Conservation (phyloP, 1,140 invertebrate genomes). For the Lordiphosa collinella region DNA sequence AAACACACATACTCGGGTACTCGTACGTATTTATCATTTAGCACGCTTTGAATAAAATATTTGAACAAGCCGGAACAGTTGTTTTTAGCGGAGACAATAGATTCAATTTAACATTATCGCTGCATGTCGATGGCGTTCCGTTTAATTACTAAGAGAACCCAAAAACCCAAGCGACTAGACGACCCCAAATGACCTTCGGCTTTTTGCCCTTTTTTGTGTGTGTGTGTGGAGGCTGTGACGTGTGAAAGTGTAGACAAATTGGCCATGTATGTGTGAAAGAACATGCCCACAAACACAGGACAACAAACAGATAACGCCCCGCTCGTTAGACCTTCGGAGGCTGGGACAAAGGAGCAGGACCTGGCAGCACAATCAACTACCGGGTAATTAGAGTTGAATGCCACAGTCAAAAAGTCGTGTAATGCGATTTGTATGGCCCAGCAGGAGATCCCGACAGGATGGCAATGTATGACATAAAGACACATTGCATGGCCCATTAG, state of each 20-base stretch:
- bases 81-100: slow-evolving; percentile 59
- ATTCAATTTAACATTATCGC: slow-evolving; percentile 72
- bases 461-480: slow-evolving; percentile 62
- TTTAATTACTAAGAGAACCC: slow-evolving; percentile 36
- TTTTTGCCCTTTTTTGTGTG: neutral
- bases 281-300: slow-evolving; percentile 26
- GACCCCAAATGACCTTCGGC: slow-evolving; percentile 68
- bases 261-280: slow-evolving; percentile 31
- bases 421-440: slow-evolving; percentile 74
- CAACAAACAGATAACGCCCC: slow-evolving; percentile 69
- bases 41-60: slow-evolving; percentile 73
- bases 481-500: slow-evolving; percentile 66
- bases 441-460: slow-evolving; percentile 56
- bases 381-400: slow-evolving; percentile 75
- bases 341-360: slow-evolving; percentile 26
- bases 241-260: slow-evolving; percentile 59
- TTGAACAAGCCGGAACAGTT: slow-evolving; percentile 72
- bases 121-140: slow-evolving; percentile 58
- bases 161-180: slow-evolving; percentile 8
- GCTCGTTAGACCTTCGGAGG: slow-evolving; percentile 25
- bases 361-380: slow-evolving; percentile 59
- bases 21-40: slow-evolving; percentile 66
- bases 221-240: neutral
- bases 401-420: slow-evolving; percentile 70
- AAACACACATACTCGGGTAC: slow-evolving; percentile 40